Conservation (phyloP, 2,113 vertebrate genomes). For the Pterophyllum scalare region DNA sequence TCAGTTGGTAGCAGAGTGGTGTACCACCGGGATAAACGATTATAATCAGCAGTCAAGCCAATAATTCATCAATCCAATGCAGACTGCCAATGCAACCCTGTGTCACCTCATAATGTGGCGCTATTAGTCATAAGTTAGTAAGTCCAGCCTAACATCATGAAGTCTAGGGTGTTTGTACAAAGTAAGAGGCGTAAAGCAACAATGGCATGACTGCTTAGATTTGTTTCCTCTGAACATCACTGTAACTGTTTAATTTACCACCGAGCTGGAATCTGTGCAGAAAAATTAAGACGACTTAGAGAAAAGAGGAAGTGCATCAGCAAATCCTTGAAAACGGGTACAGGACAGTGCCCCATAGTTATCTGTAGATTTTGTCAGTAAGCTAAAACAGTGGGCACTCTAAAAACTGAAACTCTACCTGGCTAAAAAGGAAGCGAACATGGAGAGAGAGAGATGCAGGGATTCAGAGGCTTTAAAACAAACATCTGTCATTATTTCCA, state of each 20-base stretch:
- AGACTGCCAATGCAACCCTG: not conserved
- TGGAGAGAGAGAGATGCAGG: no score
- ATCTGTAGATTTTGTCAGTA: no score
- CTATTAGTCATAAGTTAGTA: not conserved
- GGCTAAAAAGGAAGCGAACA: no score
- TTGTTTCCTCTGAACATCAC: not conserved
- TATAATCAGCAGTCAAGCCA: not conserved
- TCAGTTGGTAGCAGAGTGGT: not conserved
- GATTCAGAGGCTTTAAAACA: no score
- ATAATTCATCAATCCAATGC: not conserved
- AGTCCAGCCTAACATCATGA: not conserved
- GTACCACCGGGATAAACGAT: not conserved
- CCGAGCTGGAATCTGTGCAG: not conserved
- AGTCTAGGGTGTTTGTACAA: not conserved
- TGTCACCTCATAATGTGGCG: not conserved
- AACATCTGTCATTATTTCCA: no score
- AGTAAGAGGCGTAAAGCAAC: no score
- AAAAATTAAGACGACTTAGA: no score
- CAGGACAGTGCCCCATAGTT: no score
- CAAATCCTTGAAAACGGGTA: no score
- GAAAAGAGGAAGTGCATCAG: no score
- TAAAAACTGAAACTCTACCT: no score
- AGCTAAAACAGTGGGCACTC: no score
- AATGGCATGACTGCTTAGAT: not conserved
- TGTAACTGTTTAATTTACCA: not conserved